Percentiles rank a stretch among this genome's conserved stretches.
phyloP scores from a whole-genome alignment of 2,888 invertebrate species.

The Mesoligia furuncula region DNA sequence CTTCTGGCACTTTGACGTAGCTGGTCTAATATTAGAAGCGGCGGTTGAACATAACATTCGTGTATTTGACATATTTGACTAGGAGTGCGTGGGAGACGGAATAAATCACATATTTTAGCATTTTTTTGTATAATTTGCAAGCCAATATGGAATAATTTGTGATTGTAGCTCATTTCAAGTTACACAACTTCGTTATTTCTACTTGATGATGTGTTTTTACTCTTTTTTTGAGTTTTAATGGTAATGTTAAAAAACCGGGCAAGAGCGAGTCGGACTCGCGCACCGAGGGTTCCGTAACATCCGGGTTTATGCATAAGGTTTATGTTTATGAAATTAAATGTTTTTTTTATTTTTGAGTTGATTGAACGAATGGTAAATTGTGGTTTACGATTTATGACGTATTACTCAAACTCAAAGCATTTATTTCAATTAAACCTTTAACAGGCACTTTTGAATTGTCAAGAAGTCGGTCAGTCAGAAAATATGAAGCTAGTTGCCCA shows the following conservation, averaged over 20 bases:
- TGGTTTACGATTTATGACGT: too few relatives aligned
- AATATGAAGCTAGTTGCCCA: too few relatives aligned
- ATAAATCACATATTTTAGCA: constrained; percentile 58
- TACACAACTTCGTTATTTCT: constrained; percentile 19
- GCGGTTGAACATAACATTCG: constrained; percentile 18
- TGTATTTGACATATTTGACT: constrained; percentile 42
- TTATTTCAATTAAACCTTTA: too few relatives aligned
- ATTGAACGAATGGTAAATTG: too few relatives aligned
- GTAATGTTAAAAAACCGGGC: constrained; percentile 13
- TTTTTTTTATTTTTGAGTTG: too few relatives aligned
- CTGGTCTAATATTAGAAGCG: constrained; percentile 3
- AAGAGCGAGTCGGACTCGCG: too few relatives aligned
- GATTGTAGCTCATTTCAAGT: constrained; percentile 23
- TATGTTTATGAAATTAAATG: too few relatives aligned
- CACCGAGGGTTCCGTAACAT: too few relatives aligned
- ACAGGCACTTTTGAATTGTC: too few relatives aligned
- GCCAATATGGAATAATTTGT: constrained; percentile 52
- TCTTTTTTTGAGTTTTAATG: constrained; percentile 28
- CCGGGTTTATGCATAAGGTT: too few relatives aligned
- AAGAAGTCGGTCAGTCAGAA: too few relatives aligned
- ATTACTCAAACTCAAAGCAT: too few relatives aligned
- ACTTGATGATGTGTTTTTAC: constrained; percentile 34
- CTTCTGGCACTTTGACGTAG: constrained; percentile 1
- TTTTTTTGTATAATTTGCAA: constrained; percentile 60
- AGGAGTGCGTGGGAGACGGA: constrained; percentile 41